phyloP scores from a whole-genome alignment of 1,140 invertebrate genomes.

The Sycophaga agraensis region DNA sequence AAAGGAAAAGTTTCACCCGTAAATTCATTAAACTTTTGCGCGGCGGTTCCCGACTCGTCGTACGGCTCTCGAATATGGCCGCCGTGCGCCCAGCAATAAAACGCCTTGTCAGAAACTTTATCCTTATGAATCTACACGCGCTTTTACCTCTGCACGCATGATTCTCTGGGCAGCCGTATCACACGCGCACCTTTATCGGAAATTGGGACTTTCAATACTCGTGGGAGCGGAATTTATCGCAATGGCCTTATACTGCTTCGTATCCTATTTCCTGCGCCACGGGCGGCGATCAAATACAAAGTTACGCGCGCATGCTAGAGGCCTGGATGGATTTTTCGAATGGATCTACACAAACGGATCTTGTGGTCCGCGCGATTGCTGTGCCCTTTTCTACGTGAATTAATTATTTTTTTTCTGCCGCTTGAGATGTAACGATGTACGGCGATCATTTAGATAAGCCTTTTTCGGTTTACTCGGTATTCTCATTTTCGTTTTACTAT shows the following conservation, averaged over 20 bases:
- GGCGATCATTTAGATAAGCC: too few species aligned
- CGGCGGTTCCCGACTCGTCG: too few species aligned
- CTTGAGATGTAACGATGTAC: too few species aligned
- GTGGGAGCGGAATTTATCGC: conserved; percentile 4
- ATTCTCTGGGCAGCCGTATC: not conserved
- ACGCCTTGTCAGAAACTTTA: not conserved
- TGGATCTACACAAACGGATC: too few species aligned
- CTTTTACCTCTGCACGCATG: not conserved
- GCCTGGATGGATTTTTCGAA: too few species aligned
- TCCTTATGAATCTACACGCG: not conserved
- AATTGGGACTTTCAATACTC: conserved; percentile 17
- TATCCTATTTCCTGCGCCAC: conserved; percentile 1
- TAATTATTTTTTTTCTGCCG: too few species aligned
- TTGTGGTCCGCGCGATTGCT: too few species aligned
- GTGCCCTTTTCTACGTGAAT: too few species aligned
- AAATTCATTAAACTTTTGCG: conserved; percentile 5
- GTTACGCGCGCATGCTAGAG: too few species aligned
- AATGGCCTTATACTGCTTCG: not conserved
- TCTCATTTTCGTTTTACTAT: too few species aligned
- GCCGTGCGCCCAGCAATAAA: not conserved
- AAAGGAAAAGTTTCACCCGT: not conserved
- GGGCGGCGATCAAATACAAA: conserved; percentile 5
- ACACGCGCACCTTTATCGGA: conserved; percentile 5
- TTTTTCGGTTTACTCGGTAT: too few species aligned
- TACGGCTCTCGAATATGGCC: too few species aligned